Evolutionary conservation across 2,888 invertebrate genomes (phyloP).

Genomic region (Crematogaster levior): DNA sequence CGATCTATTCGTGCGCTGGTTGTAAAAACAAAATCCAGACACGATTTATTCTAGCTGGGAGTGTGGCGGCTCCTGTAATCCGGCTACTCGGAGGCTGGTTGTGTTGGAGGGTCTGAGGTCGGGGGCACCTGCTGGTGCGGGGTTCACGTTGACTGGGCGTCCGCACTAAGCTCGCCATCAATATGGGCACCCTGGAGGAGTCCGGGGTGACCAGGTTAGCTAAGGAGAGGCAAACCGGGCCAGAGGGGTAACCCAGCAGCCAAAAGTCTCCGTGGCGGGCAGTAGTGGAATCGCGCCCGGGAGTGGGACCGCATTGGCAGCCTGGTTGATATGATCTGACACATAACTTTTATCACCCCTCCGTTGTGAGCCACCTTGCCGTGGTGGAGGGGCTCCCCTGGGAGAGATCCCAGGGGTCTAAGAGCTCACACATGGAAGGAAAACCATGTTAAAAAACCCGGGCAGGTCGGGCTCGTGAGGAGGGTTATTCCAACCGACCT

Average conservation of each 20-base stretch:
- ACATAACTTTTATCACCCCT: too few relatives aligned
- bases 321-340: slow-evolving; percentile 93
- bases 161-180: slow-evolving; percentile 98
- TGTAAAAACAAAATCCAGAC: too few relatives aligned
- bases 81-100: slow-evolving; percentile 97
- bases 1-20: too few relatives aligned
- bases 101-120: slow-evolving; percentile 96
- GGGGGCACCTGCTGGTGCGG: slow-evolving; percentile 90
- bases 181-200: slow-evolving; percentile 97
- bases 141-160: slow-evolving; percentile 95
- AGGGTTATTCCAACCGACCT: too few relatives aligned
- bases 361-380: too few relatives aligned
- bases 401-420: too few relatives aligned
- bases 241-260: slow-evolving; percentile 99
- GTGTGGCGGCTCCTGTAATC: slow-evolving; percentile 99
- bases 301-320: slow-evolving; percentile 96
- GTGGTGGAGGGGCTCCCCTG: too few relatives aligned
- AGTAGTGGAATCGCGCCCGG: slow-evolving; percentile 99
- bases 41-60: too few relatives aligned
- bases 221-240: slow-evolving; percentile 99
- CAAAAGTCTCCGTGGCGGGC: slow-evolving; percentile 99
- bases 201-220: slow-evolving; percentile 94
- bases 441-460: too few relatives aligned
- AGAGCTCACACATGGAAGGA: too few relatives aligned
- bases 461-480: too few relatives aligned